phyloP scores from a whole-genome alignment of 1,140 invertebrate species.

The Brachionus calyciflorus region DNA sequence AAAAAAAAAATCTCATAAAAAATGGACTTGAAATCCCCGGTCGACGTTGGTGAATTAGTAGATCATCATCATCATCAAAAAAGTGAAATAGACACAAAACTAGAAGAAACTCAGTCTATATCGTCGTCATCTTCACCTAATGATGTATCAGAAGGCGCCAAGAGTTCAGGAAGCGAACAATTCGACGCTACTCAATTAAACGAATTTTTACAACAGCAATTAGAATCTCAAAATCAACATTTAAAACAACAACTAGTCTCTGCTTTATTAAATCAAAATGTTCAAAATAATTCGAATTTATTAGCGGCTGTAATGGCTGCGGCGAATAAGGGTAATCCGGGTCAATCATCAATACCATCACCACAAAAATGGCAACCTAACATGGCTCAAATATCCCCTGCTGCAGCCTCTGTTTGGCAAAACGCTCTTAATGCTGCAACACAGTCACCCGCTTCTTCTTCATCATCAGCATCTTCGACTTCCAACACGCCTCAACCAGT shows the following conservation, averaged over 20 bases:
- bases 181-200: background rate
- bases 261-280: background rate
- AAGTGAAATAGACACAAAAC: background rate
- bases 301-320: slow-evolving; percentile 2
- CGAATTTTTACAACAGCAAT: background rate
- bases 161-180: background rate
- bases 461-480: background rate
- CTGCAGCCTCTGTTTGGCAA: background rate
- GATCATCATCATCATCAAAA: too few species aligned
- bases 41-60: background rate
- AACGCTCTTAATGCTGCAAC: slow-evolving; percentile 11
- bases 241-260: background rate
- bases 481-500: slow-evolving; percentile 17
- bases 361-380: background rate
- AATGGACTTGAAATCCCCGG: slow-evolving; percentile 15
- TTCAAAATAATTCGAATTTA: background rate
- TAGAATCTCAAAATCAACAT: slow-evolving; percentile 9
- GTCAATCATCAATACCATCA: background rate
- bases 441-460: background rate
- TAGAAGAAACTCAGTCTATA: slow-evolving; percentile 9
- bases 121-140: slow-evolving; percentile 22
- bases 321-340: background rate
- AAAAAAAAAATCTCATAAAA: background rate
- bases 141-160: background rate
- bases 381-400: background rate